These are phyloP conservation scores for Nephrotoma flavescens DNA, from an alignment of 2,888 invertebrate genomes.

Conservation along the genomic window DNA sequence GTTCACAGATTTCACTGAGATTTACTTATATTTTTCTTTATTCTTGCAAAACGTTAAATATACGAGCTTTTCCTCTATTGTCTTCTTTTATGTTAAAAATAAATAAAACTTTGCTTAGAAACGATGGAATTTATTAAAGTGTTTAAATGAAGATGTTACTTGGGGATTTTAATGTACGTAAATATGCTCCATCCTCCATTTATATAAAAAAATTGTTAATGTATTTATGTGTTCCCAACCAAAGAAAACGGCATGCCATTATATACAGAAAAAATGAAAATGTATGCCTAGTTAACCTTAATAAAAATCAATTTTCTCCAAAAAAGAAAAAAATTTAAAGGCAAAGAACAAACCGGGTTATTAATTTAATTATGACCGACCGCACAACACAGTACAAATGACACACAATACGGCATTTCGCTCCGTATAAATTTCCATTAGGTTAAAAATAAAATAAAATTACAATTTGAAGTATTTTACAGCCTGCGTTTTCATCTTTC, in stretches of 20 bases:
- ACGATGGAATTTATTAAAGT: neutral
- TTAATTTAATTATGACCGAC: neutral
- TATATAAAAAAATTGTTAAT: neutral
- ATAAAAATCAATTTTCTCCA: neutral
- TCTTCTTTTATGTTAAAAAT: neutral
- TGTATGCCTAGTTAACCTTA: neutral
- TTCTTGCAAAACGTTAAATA: neutral
- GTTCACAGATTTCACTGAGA: neutral
- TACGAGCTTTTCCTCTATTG: neutral
- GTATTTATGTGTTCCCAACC: neutral
- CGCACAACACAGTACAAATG: neutral
- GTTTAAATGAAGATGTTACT: neutral
- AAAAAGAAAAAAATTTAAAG: neutral
- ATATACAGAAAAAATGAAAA: neutral
- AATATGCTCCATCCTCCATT: neutral
- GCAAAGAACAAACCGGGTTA: neutral
- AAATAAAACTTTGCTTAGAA: neutral
- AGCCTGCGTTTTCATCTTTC: neutral
- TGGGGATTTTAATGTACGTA: neutral
- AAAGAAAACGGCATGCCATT: neutral
- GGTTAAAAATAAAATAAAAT: neutral
- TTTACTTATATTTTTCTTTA: neutral
- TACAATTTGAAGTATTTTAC: neutral
- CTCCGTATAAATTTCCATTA: neutral
- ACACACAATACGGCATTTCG: neutral